phyloP scores from a whole-genome alignment of 1,140 invertebrate species.

The Cherax destructor region DNA sequence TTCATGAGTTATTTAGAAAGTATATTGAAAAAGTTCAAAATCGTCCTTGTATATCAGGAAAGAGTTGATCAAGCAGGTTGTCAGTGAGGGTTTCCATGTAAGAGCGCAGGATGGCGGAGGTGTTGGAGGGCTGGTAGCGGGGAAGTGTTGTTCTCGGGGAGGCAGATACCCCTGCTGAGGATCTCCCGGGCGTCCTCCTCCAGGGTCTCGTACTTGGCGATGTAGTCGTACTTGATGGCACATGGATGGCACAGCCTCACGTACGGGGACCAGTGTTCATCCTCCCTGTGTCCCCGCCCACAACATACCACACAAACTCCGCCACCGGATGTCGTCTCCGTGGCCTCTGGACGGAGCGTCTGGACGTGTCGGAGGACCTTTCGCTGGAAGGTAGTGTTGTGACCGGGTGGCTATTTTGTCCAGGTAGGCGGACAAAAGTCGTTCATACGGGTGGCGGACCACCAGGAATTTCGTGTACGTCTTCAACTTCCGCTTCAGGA shows the following conservation, averaged over 20 bases:
- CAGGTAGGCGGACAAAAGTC: neutral
- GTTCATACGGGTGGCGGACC: neutral
- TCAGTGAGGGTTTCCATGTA: constrained; percentile 29
- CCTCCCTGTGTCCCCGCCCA: neutral
- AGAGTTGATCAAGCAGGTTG: too few relatives aligned
- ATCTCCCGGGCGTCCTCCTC: constrained; percentile 43
- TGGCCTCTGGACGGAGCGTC: neutral
- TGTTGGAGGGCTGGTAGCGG: constrained; percentile 20
- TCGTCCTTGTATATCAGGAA: too few relatives aligned
- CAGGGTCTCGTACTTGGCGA: constrained; percentile 55
- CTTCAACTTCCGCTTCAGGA: neutral
- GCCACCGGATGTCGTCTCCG: neutral
- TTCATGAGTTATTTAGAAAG: too few relatives aligned
- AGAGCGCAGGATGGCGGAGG: neutral
- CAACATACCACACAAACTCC: neutral
- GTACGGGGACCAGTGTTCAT: neutral
- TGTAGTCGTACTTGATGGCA: too few relatives aligned
- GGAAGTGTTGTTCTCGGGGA: constrained; percentile 39
- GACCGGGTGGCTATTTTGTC: neutral
- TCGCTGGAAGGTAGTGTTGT: neutral
- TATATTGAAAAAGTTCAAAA: too few relatives aligned
- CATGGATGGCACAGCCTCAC: neutral
- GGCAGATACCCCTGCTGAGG: constrained; percentile 23
- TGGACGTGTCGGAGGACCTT: neutral
- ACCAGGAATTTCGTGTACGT: neutral